Evolutionary conservation across 2,888 invertebrate genomes (phyloP).

Genomic region (Boloria selene): DNA sequence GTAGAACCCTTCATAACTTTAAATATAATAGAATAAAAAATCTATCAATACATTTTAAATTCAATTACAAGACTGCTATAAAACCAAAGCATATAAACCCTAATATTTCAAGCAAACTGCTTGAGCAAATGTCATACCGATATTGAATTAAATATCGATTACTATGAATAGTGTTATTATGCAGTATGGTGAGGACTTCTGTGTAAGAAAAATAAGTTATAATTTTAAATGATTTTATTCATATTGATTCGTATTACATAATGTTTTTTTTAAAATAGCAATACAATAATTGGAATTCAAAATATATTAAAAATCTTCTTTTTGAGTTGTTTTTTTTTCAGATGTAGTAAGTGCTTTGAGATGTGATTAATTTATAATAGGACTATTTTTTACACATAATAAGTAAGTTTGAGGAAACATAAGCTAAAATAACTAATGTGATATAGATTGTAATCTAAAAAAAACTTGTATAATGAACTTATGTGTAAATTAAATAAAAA

Average conservation of each 20-base stretch:
- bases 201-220: constrained; percentile 2
- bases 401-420: too few species aligned
- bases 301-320: too few species aligned
- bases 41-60: constrained; percentile 13
- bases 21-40: constrained; percentile 12
- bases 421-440: too few species aligned
- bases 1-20: neutral
- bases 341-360: too few species aligned
- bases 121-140: constrained; percentile 50
- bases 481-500: too few species aligned
- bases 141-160: constrained; percentile 62
- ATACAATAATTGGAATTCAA: too few species aligned
- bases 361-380: too few species aligned
- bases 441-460: too few species aligned
- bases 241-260: neutral
- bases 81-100: constrained; percentile 29
- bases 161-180: constrained; percentile 29
- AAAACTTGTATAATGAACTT: too few species aligned
- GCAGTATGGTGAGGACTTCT: constrained; percentile 34
- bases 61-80: constrained; percentile 19
- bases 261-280: too few species aligned
- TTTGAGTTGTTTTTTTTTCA: too few species aligned
- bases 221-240: neutral
- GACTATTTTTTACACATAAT: too few species aligned
- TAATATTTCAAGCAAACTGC: constrained; percentile 48